phyloP scores from a whole-genome alignment of 2,113 vertebrate genomes.

The Percopsis transmontana region DNA sequence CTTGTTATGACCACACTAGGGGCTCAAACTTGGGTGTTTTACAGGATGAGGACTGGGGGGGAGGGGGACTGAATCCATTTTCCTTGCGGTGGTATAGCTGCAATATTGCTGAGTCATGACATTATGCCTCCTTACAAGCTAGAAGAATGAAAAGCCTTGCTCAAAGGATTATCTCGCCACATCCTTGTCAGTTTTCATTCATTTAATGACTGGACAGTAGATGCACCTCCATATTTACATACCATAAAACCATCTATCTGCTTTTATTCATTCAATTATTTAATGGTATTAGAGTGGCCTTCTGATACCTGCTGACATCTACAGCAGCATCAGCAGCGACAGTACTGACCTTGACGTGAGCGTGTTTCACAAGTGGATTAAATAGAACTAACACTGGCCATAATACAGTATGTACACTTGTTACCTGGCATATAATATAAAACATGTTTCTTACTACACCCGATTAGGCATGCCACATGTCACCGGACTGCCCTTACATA shows the following conservation, averaged over 20 bases:
- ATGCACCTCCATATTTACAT: constrained; percentile 55
- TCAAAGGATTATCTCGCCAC: constrained; percentile 31
- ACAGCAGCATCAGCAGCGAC: constrained; percentile 13
- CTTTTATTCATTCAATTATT: constrained; percentile 47
- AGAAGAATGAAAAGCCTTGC: constrained; percentile 36
- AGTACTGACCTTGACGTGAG: constrained; percentile 24
- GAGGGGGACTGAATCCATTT: constrained; percentile 20
- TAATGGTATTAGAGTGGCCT: constrained; percentile 34
- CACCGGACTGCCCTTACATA: no score
- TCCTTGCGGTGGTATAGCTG: constrained; percentile 26
- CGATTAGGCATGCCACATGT: neutral
- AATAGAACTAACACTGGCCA: neutral
- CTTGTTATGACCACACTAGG: constrained; percentile 33
- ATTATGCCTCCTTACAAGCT: constrained; percentile 21
- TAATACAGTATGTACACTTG: neutral
- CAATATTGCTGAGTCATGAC: constrained; percentile 72
- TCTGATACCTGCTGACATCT: constrained; percentile 11
- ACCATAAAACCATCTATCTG: constrained; percentile 47
- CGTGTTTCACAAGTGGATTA: constrained; percentile 5
- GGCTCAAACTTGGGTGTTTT: constrained; percentile 27
- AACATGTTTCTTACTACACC: neutral
- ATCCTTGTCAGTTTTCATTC: constrained; percentile 35
- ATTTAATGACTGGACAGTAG: constrained; percentile 58
- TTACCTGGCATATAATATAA: neutral
- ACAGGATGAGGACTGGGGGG: constrained; percentile 28